phyloP scores from a whole-genome alignment of 1,140 invertebrate genomes.

The Drosophila rufa region DNA sequence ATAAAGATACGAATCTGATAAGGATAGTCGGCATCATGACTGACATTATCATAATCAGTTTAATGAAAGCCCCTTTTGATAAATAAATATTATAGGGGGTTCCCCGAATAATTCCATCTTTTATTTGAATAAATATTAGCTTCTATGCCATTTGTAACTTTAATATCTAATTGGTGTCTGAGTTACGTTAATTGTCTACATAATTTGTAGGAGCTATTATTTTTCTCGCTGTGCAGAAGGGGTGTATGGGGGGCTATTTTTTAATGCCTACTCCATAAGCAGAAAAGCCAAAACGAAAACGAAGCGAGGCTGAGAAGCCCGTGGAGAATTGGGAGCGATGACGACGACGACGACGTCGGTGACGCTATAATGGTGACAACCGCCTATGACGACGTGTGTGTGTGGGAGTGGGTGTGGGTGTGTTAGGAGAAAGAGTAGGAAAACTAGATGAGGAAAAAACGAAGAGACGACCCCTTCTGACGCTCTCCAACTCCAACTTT shows the following conservation, averaged over 20 bases:
- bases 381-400: conserved; percentile 30
- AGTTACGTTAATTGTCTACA: too few species aligned
- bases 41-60: not conserved
- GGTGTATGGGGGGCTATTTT: conserved; percentile 28
- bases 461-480: not conserved
- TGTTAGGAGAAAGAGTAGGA: not conserved
- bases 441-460: conserved; percentile 4
- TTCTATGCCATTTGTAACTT: too few species aligned
- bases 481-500: too few species aligned
- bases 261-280: conserved; percentile 31
- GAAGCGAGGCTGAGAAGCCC: conserved; percentile 34
- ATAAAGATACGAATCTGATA: not conserved
- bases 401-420: conserved; percentile 23
- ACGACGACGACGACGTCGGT: conserved; percentile 20
- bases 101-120: too few species aligned
- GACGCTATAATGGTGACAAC: conserved; percentile 31
- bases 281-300: conserved; percentile 30
- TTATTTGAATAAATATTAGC: too few species aligned
- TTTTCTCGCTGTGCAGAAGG: conserved; percentile 19
- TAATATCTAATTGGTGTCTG: too few species aligned
- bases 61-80: not conserved
- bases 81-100: not conserved
- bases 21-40: not conserved
- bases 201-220: too few species aligned
- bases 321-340: conserved; percentile 47